Base-by-base conservation (phyloP, 2,113 vertebrate genomes). In the Crotalus tigris region DNA sequence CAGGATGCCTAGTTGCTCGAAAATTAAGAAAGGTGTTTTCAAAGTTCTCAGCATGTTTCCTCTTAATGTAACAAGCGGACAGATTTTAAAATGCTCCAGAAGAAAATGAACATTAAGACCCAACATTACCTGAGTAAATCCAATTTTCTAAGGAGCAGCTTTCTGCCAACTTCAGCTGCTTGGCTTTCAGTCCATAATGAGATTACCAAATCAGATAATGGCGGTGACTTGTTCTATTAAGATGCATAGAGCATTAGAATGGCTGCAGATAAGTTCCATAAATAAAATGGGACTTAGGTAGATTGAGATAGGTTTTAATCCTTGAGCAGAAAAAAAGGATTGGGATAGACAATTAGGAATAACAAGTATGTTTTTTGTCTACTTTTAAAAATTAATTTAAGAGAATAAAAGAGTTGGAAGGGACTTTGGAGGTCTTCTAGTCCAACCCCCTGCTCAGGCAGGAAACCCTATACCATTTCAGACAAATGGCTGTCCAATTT, bases 111-210 rank as follows among this genome's bases (percentile, higher is more conserved):
- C 96, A 96, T 95, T 94, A 95, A 93, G 90, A 21, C 94, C 92
- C 94, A 95, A 92, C 24, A 46, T 91, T 93, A 96, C 81, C 87
- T 17, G 0, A 59, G 85, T 59, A 90, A 94, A 96, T 95, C 90
- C 93, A 95, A 96, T 97, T 96, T 94, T 85, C 93, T 91, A 93
- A 96, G 10, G 86, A 93, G 94, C 33, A 88, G 89, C 87, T 94
- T 97, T 95, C 95, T 95, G 95, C 95, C 92, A 91, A 3, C 95
- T 88, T 97, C 96, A 97, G 95, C 96, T 95, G 29, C 53, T 97
- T 91, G 90, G 53, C 29, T 23, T 96, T 93, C 95, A 96, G 93
- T 95, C 49, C 92, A 53, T 57, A 91, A 95, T 61, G 93, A 24
- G 90, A 88, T 88, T 64, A 49, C n/a, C 87, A 15, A n/a, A 91